Evolutionary conservation across 2,888 invertebrate species (phyloP).

Genomic region (Hipparchia semele): DNA sequence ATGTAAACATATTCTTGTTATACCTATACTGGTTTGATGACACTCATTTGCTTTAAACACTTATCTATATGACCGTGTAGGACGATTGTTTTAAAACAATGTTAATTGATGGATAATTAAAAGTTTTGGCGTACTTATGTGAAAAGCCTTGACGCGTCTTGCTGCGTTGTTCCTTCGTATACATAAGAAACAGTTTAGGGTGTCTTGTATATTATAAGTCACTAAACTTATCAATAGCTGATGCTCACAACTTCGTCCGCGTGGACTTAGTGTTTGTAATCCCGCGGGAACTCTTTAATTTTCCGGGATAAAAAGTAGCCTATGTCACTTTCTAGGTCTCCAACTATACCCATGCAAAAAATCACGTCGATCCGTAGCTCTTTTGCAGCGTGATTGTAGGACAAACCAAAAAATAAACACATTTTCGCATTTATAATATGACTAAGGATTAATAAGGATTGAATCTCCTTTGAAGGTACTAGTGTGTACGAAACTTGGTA

Average conservation of each 20-base stretch:
- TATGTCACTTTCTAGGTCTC: too few species aligned
- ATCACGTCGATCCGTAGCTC: too few species aligned
- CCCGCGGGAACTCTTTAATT: too few species aligned
- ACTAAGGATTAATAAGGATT: too few species aligned
- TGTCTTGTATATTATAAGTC: background rate
- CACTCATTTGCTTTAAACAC: conserved; percentile 18
- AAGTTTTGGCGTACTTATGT: conserved; percentile 7
- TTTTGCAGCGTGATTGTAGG: too few species aligned
- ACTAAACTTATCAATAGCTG: background rate
- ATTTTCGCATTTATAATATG: too few species aligned
- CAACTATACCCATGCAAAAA: too few species aligned
- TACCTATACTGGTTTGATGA: conserved; percentile 22
- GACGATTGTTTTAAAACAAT: conserved; percentile 2
- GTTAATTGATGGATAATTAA: background rate
- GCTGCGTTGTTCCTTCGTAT: background rate
- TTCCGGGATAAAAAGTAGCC: too few species aligned
- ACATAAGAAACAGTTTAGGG: background rate
- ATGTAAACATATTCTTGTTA: too few species aligned
- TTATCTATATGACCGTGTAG: background rate
- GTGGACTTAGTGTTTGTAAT: background rate
- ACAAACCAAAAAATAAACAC: too few species aligned
- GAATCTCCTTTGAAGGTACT: too few species aligned
- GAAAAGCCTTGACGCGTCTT: background rate
- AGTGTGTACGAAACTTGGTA: too few species aligned
- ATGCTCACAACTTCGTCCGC: background rate